phyloP scores from a whole-genome alignment of 2,797 vertebrate genomes.

The Peromyscus attwateri region DNA sequence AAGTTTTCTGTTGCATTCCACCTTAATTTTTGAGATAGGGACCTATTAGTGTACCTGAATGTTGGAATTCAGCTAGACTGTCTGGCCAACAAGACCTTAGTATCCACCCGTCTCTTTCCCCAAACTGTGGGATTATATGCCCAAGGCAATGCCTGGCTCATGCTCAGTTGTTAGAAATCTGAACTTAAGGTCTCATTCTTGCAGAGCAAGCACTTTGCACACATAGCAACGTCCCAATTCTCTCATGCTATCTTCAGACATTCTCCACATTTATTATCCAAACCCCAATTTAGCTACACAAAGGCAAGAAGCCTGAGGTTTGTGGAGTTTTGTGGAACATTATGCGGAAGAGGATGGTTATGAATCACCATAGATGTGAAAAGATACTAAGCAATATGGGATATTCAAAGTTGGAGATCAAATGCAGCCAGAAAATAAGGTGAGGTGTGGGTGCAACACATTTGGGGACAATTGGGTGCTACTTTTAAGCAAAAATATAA shows the following conservation, averaged over 20 bases:
- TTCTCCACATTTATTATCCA: background rate
- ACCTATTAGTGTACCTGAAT: background rate
- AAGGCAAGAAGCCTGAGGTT: background rate
- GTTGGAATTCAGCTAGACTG: background rate
- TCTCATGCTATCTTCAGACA: background rate
- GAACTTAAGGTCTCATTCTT: background rate
- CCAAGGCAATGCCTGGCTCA: background rate
- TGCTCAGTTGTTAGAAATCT: background rate
- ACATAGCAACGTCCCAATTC: background rate
- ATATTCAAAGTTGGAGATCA: background rate
- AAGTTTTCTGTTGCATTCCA: background rate
- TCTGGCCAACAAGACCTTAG: background rate
- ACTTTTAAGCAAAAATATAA: background rate
- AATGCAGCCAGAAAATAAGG: background rate
- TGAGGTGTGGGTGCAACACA: background rate
- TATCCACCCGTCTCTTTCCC: background rate
- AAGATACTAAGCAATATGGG: background rate
- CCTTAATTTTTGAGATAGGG: background rate
- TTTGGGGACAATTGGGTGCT: background rate
- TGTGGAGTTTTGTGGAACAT: background rate
- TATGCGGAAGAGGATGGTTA: background rate
- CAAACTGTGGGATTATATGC: background rate
- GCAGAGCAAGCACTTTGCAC: background rate
- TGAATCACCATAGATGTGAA: background rate
- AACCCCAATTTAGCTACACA: background rate